A percentile compares a stretch with the other conserved stretches of the same genome.
Conservation (phyloP, 1,140 invertebrate species). For the Orchestia grillus region DNA sequence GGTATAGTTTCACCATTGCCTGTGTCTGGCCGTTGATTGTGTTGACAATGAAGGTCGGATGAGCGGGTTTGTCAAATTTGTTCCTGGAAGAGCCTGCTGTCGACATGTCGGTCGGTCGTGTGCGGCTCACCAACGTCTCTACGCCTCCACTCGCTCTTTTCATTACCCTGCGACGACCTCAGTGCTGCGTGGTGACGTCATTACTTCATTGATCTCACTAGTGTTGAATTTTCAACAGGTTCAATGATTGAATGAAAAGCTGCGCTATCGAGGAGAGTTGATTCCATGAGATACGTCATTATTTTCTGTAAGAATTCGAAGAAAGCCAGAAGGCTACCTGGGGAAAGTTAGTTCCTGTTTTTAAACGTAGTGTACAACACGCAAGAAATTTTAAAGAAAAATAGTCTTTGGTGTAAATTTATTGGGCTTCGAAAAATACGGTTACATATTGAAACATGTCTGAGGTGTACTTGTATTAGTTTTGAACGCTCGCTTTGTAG, state of each 20-base stretch:
- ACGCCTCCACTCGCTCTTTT: not conserved
- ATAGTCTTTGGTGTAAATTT: too few species aligned
- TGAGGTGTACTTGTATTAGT: too few species aligned
- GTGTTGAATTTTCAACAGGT: not conserved
- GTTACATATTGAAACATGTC: too few species aligned
- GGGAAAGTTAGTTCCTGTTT: too few species aligned
- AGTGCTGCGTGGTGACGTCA: not conserved
- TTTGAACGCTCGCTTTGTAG: too few species aligned
- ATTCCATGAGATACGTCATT: too few species aligned
- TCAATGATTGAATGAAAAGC: not conserved
- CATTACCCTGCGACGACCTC: not conserved
- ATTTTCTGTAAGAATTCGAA: too few species aligned
- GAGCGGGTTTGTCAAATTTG: constrained; percentile 7
- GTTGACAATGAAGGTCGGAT: not conserved
- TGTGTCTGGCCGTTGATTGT: not conserved
- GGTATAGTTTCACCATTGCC: not conserved
- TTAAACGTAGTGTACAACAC: too few species aligned
- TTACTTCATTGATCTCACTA: not conserved
- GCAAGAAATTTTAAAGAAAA: too few species aligned
- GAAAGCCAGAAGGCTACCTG: too few species aligned
- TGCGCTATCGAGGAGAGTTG: not conserved
- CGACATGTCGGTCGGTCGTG: not conserved
- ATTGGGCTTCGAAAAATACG: too few species aligned
- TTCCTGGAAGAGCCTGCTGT: not conserved
- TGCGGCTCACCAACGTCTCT: not conserved